phyloP scores from a whole-genome alignment of 2,797 vertebrate species.

The Enteromius treurensis region DNA sequence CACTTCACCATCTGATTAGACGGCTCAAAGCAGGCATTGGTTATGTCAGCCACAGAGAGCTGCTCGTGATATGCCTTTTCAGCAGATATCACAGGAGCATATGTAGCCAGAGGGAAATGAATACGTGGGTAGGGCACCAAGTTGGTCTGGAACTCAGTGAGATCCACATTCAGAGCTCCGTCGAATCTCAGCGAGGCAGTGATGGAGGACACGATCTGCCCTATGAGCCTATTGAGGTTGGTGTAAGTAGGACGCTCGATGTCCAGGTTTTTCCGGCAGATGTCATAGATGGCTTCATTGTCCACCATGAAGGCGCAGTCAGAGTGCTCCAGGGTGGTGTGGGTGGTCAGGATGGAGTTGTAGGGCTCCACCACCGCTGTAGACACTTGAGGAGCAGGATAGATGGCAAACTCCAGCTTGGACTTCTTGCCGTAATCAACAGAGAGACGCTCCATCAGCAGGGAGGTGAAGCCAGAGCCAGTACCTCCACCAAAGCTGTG shows the following conservation, averaged over 20 bases:
- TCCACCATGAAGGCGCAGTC: constrained; percentile 86
- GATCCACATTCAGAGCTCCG: constrained; percentile 59
- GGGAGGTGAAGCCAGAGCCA: constrained; percentile 83
- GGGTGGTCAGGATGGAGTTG: constrained; percentile 84
- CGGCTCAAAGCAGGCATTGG: constrained; percentile 82
- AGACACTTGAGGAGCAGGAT: constrained; percentile 64
- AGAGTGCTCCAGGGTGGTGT: constrained; percentile 81
- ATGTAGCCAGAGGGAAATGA: constrained; percentile 58
- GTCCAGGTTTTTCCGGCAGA: constrained; percentile 82
- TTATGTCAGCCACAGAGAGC: constrained; percentile 82
- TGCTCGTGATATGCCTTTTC: constrained; percentile 86
- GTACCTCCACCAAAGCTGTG: constrained; percentile 82
- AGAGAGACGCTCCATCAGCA: constrained; percentile 85
- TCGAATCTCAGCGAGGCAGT: constrained; percentile 59
- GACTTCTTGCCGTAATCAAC: constrained; percentile 85
- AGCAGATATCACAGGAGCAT: constrained; percentile 75
- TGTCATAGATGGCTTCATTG: constrained; percentile 84
- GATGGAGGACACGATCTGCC: constrained; percentile 56
- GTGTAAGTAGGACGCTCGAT: constrained; percentile 81
- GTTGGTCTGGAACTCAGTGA: constrained; percentile 61
- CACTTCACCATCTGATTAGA: constrained; percentile 93
- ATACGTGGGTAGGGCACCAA: constrained; percentile 60
- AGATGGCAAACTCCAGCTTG: constrained; percentile 80
- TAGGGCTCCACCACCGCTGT: constrained; percentile 83
- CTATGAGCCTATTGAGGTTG: constrained; percentile 67